These are phyloP conservation scores for Drosophila ogumai DNA, from an alignment of 1,140 invertebrate species.

Conservation along the genomic window DNA sequence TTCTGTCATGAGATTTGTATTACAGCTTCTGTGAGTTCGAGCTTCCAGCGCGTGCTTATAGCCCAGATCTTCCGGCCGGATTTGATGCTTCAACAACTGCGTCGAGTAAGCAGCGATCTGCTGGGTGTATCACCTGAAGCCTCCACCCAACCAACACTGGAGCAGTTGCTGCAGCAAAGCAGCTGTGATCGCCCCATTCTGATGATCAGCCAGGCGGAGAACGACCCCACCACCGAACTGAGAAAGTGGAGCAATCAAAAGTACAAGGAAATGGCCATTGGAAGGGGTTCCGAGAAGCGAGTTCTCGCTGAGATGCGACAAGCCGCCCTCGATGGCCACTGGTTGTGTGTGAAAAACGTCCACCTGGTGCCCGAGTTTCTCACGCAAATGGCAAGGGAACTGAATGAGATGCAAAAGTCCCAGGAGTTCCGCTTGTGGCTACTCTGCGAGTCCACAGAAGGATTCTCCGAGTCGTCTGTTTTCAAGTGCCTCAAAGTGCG, in stretches of 20 bases:
- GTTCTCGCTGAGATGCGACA: constrained; percentile 55
- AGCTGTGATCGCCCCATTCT: constrained; percentile 89
- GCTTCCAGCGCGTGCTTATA: constrained; percentile 94
- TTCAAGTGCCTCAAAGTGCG: constrained; percentile 90
- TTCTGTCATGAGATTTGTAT: background rate
- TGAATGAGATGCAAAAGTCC: constrained; percentile 87
- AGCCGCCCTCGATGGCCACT: constrained; percentile 70
- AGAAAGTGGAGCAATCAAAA: constrained; percentile 86
- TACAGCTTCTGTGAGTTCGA: constrained; percentile 72
- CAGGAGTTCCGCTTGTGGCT: constrained; percentile 91
- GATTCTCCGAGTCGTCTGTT: constrained; percentile 68
- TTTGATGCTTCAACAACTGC: constrained; percentile 90
- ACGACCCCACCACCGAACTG: constrained; percentile 92
- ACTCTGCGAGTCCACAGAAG: constrained; percentile 86
- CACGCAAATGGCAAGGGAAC: constrained; percentile 89
- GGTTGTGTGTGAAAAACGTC: constrained; percentile 91
- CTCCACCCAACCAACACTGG: constrained; percentile 70
- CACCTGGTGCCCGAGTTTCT: constrained; percentile 94
- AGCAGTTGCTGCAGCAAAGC: constrained; percentile 76
- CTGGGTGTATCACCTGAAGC: constrained; percentile 86
- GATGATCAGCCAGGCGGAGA: constrained; percentile 90
- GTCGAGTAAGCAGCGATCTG: constrained; percentile 89
- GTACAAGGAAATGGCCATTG: constrained; percentile 85
- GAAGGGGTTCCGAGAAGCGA: constrained; percentile 66
- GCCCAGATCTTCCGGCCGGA: constrained; percentile 94